Percentiles rank a stretch among this genome's conserved stretches.
Evolutionary conservation across 1,140 invertebrate genomes (phyloP).

Genomic region (Aradophagus sp.): DNA sequence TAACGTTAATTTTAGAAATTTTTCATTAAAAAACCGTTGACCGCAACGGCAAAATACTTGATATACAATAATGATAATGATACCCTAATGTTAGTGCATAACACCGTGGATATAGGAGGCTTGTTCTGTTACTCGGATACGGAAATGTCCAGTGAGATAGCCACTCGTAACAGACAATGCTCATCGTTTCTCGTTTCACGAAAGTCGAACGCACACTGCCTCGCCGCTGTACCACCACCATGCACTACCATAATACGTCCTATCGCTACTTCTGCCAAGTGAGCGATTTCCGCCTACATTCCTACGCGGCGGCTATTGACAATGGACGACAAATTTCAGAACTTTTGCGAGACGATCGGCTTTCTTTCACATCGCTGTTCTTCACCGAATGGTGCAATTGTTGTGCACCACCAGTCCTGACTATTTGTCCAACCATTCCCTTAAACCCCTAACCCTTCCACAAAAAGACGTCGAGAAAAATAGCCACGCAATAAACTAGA

Average conservation of each 20-base stretch:
- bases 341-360: slow-evolving; percentile 62
- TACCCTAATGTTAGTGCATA: slow-evolving; percentile 14
- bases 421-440: slow-evolving; percentile 13
- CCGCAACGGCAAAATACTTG: slow-evolving; percentile 35
- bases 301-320: slow-evolving; percentile 59
- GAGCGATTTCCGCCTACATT: slow-evolving; percentile 70
- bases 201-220: slow-evolving; percentile 60
- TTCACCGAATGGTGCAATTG: slow-evolving; percentile 43
- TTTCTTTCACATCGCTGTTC: slow-evolving; percentile 53
- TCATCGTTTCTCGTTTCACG: slow-evolving; percentile 64
- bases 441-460: background rate
- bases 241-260: slow-evolving; percentile 60
- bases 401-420: slow-evolving; percentile 9
- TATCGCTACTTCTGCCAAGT: slow-evolving; percentile 73
- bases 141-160: slow-evolving; percentile 72
- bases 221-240: slow-evolving; percentile 29
- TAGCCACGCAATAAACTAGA: too few species aligned
- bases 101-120: slow-evolving; percentile 37
- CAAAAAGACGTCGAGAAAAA: too few species aligned
- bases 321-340: slow-evolving; percentile 72
- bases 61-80: slow-evolving; percentile 49
- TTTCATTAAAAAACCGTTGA: slow-evolving; percentile 25
- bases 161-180: slow-evolving; percentile 71
- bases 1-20: too few species aligned
- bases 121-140: slow-evolving; percentile 59